Evolutionary conservation across 2,888 invertebrate species (phyloP).

Genomic region (Cheilosia scutellata): DNA sequence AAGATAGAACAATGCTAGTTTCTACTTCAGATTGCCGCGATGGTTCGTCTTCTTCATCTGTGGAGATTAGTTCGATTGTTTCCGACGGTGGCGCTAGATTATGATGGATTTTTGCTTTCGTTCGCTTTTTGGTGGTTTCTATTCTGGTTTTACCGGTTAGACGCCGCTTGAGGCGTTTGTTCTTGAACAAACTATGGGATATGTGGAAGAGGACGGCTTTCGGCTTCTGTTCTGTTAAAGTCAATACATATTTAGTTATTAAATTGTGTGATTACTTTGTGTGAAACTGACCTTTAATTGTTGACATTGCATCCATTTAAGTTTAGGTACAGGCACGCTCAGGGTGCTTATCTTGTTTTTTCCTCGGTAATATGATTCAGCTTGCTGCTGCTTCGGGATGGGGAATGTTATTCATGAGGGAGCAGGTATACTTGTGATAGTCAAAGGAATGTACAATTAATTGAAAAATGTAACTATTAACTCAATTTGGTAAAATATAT

Average conservation of each 20-base stretch:
- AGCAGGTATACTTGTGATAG: constrained; percentile 5
- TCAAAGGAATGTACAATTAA: constrained; percentile 2
- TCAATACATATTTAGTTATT: not conserved
- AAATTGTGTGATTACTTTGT: not conserved
- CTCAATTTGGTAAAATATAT: constrained; percentile 37
- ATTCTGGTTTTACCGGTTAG: constrained; percentile 29
- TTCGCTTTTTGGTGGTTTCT: constrained; percentile 44
- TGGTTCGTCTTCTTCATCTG: constrained; percentile 77
- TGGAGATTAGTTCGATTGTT: constrained; percentile 81
- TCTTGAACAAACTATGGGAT: constrained; percentile 80
- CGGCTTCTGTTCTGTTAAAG: constrained; percentile 76
- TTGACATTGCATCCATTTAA: constrained; percentile 58
- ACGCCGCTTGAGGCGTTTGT: constrained; percentile 80
- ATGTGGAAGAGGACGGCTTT: constrained; percentile 82
- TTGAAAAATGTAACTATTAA: constrained; percentile 42
- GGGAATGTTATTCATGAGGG: constrained; percentile 19
- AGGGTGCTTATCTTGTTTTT: constrained; percentile 1
- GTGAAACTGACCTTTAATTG: constrained; percentile 45
- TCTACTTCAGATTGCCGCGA: constrained; percentile 15
- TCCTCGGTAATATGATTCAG: constrained; percentile 9
- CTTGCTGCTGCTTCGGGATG: constrained; percentile 8
- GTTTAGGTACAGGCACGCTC: not conserved
- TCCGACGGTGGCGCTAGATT: constrained; percentile 78
- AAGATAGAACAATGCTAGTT: constrained; percentile 63
- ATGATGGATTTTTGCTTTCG: constrained; percentile 57